Percentiles rank a stretch among this genome's conserved stretches.
These are phyloP conservation scores for Cheilosia soror DNA, from an alignment of 2,888 invertebrate genomes.

Conservation along the genomic window DNA sequence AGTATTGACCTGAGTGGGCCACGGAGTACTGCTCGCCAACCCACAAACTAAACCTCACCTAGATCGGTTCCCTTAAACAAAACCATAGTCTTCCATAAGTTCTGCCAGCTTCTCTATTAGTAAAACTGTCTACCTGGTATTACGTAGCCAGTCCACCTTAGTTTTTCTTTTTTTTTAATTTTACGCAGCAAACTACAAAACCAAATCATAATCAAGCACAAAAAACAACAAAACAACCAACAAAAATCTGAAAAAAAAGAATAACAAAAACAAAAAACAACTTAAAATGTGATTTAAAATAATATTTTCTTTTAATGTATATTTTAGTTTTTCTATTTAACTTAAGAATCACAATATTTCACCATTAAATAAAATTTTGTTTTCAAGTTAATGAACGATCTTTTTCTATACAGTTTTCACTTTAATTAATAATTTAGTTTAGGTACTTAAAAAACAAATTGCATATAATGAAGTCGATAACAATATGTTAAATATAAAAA, in stretches of 20 bases:
- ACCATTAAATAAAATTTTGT: conserved; percentile 54
- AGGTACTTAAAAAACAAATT: conserved; percentile 33
- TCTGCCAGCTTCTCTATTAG: no score
- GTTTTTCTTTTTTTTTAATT: no score
- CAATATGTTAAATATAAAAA: conserved; percentile 45
- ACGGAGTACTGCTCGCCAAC: no score
- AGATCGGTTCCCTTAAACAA: no score
- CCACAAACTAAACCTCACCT: no score
- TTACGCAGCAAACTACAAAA: background rate
- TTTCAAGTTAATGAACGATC: conserved; percentile 40
- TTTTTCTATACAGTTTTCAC: background rate
- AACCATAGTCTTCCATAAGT: no score
- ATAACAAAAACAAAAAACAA: conserved; percentile 37
- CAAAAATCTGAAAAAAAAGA: conserved; percentile 21
- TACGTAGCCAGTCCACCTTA: no score
- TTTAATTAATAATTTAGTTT: conserved; percentile 65
- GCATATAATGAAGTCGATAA: conserved; percentile 37
- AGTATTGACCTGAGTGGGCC: no score
- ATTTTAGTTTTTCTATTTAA: conserved; percentile 59
- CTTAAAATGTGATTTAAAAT: conserved; percentile 55
- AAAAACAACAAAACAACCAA: conserved; percentile 7
- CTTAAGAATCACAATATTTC: conserved; percentile 74
- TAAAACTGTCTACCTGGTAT: no score
- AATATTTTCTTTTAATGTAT: conserved; percentile 55
- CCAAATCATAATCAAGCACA: background rate